Conservation (phyloP, 2,888 invertebrate species). For the Charanyca ferruginea region DNA sequence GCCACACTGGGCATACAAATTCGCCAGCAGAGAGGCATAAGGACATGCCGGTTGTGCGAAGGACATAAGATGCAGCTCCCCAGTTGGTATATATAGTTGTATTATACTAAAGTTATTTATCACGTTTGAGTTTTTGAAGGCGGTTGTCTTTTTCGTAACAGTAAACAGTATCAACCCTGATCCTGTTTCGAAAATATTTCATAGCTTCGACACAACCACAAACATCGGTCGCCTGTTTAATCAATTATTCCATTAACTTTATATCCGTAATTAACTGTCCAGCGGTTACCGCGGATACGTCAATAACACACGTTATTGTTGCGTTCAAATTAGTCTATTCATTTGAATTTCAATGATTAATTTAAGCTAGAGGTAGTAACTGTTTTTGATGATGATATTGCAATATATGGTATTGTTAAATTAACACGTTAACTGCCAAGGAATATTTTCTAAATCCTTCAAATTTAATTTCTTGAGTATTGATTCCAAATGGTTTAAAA, state of each 20-base stretch:
- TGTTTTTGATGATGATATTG: neutral
- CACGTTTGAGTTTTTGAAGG: too few relatives aligned
- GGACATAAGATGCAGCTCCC: too few relatives aligned
- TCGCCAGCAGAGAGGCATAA: too few relatives aligned
- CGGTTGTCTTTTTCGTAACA: neutral
- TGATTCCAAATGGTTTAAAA: too few relatives aligned
- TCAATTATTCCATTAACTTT: conserved; percentile 52
- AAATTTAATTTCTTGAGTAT: too few relatives aligned
- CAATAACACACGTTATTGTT: conserved; percentile 7
- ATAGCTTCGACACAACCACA: neutral
- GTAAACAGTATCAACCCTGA: neutral
- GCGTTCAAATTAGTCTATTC: neutral
- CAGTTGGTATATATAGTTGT: too few relatives aligned
- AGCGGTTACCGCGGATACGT: conserved; percentile 1
- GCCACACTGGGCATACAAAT: too few relatives aligned
- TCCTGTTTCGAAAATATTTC: conserved; percentile 1
- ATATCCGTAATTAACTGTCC: conserved; percentile 21
- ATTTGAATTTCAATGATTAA: neutral
- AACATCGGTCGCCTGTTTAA: conserved; percentile 5
- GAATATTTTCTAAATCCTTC: too few relatives aligned
- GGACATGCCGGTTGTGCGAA: too few relatives aligned
- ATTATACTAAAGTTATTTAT: too few relatives aligned
- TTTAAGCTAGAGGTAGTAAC: neutral
- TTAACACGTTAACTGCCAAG: too few relatives aligned
- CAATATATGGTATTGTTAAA: too few relatives aligned